phyloP scores from a whole-genome alignment of 2,888 invertebrate species.

The Ceramica pisi region DNA sequence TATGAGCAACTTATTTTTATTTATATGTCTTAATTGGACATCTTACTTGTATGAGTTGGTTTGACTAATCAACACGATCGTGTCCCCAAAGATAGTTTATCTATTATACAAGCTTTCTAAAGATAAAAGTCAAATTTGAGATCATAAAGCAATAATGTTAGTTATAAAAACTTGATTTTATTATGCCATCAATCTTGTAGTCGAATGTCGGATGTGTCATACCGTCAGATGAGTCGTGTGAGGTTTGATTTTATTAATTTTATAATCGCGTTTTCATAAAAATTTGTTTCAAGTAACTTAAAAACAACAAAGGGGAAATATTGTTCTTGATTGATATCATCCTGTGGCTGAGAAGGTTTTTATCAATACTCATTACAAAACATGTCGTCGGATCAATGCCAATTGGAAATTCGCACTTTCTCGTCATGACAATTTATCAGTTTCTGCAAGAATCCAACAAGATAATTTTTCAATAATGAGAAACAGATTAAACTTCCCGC shows the following conservation, averaged over 20 bases:
- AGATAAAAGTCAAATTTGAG: constrained; percentile 88
- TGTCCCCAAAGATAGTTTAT: constrained; percentile 85
- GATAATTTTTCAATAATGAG: not conserved
- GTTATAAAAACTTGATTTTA: constrained; percentile 87
- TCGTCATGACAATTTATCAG: not conserved
- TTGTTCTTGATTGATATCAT: not conserved
- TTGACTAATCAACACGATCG: constrained; percentile 84
- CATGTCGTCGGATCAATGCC: not conserved
- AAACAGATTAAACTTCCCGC: not conserved
- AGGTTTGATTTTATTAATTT: constrained; percentile 74
- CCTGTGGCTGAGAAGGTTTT: not conserved
- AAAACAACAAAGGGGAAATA: not conserved
- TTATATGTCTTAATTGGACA: constrained; percentile 78
- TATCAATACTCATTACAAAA: not conserved
- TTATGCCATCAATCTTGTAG: constrained; percentile 89
- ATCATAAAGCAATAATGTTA: constrained; percentile 87
- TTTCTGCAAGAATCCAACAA: not conserved
- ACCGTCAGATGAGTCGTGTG: constrained; percentile 75
- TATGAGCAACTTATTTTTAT: constrained; percentile 75
- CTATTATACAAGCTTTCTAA: constrained; percentile 85
- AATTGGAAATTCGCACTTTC: not conserved
- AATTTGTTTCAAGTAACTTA: constrained; percentile 10
- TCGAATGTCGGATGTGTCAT: constrained; percentile 75
- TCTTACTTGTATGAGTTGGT: constrained; percentile 70
- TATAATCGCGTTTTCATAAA: constrained; percentile 54